phyloP scores from a whole-genome alignment of 2,888 invertebrate species.

The Mythimna pallens region DNA sequence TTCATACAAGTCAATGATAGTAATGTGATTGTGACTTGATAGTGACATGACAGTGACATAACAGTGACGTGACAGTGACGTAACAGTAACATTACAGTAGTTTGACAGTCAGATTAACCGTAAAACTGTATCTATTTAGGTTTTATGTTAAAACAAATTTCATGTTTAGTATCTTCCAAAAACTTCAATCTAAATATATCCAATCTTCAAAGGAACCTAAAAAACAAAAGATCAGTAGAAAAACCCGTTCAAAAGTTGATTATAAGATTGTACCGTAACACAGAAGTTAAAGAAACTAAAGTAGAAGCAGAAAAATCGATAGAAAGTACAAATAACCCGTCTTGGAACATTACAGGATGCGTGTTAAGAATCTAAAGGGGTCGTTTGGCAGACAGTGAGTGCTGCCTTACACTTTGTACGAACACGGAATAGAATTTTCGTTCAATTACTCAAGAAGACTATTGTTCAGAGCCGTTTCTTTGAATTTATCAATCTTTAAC shows the following conservation, averaged over 20 bases:
- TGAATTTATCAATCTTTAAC: neutral
- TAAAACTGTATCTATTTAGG: too few species aligned
- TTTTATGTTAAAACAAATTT: too few species aligned
- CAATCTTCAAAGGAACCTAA: neutral
- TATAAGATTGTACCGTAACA: conserved; percentile 50
- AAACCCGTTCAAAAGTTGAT: conserved; percentile 44
- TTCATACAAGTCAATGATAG: too few species aligned
- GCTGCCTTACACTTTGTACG: conserved; percentile 44
- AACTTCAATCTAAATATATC: conserved; percentile 8
- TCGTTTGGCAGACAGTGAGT: conserved; percentile 53
- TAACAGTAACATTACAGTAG: neutral
- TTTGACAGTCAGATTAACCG: too few species aligned
- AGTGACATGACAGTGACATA: too few species aligned
- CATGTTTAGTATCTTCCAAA: neutral
- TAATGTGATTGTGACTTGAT: too few species aligned
- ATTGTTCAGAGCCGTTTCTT: conserved; percentile 13
- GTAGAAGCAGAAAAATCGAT: conserved; percentile 56
- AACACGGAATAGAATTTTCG: conserved; percentile 46
- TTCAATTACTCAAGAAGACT: conserved; percentile 56
- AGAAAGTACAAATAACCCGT: conserved; percentile 62
- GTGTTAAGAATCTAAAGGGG: conserved; percentile 59
- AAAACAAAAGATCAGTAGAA: conserved; percentile 34
- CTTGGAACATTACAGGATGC: conserved; percentile 61
- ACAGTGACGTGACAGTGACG: too few species aligned
- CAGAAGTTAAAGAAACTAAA: conserved; percentile 53